phyloP scores from a whole-genome alignment of 2,888 invertebrate species.

The Papilio gigon region DNA sequence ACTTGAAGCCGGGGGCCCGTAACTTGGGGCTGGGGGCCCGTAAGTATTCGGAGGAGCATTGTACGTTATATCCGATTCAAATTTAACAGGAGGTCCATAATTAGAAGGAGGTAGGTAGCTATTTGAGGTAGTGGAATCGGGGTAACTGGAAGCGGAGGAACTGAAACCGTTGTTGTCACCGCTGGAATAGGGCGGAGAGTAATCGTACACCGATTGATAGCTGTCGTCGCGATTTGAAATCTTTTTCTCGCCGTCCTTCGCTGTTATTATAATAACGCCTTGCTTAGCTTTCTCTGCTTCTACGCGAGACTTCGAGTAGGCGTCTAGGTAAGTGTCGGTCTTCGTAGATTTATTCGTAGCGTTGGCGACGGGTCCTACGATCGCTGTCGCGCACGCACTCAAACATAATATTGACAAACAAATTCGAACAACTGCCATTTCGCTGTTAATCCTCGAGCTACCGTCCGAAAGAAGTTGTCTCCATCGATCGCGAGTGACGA shows the following conservation, averaged over 20 bases:
- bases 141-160: slow-evolving; percentile 57
- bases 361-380: slow-evolving; percentile 68
- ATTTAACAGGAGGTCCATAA: slow-evolving; percentile 61
- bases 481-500: slow-evolving; percentile 78
- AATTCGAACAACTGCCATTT: slow-evolving; percentile 62
- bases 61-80: slow-evolving; percentile 65
- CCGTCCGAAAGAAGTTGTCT: slow-evolving; percentile 70
- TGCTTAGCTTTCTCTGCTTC: slow-evolving; percentile 76
- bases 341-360: slow-evolving; percentile 63
- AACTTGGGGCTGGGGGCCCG: slow-evolving; percentile 62
- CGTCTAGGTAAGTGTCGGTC: slow-evolving; percentile 85
- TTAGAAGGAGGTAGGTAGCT: slow-evolving; percentile 61
- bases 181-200: slow-evolving; percentile 68
- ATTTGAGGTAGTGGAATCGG: slow-evolving; percentile 51
- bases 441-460: slow-evolving; percentile 57
- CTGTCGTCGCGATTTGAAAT: slow-evolving; percentile 76
- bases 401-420: slow-evolving; percentile 59
- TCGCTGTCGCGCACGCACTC: slow-evolving; percentile 65
- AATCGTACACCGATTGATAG: slow-evolving; percentile 72
- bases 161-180: slow-evolving; percentile 57
- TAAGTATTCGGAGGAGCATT: slow-evolving; percentile 67
- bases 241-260: slow-evolving; percentile 76
- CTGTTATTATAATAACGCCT: slow-evolving; percentile 74
- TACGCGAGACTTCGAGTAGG: slow-evolving; percentile 82
- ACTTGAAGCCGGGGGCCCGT: slow-evolving; percentile 56